Conservation (phyloP, 2,113 vertebrate species). For the Malurus elegans region DNA sequence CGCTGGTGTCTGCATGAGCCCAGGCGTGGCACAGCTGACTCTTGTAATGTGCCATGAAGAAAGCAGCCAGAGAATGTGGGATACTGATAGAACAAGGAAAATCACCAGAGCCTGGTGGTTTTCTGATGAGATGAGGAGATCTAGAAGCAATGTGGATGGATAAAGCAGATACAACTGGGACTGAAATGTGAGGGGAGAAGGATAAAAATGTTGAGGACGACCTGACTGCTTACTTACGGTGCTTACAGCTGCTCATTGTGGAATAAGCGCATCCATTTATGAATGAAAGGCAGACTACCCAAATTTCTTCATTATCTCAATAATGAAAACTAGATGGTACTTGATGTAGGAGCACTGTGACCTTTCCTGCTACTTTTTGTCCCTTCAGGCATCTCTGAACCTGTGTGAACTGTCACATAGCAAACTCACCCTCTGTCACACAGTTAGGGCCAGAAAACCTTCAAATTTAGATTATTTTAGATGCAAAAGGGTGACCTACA, state of each 20-base stretch:
- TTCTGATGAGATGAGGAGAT: neutral
- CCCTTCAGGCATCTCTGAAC: neutral
- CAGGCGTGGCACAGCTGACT: neutral
- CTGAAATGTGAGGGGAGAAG: neutral
- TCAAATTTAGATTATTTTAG: neutral
- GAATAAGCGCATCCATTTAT: neutral
- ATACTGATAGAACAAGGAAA: neutral
- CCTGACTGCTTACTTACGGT: neutral
- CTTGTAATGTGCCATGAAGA: neutral
- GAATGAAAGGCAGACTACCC: neutral
- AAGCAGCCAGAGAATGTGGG: neutral
- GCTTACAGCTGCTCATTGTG: neutral
- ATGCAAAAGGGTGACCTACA: neutral
- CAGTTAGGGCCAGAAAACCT: neutral
- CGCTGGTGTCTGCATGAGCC: neutral
- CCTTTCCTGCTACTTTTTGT: neutral
- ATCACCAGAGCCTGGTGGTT: neutral
- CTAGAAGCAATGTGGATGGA: neutral
- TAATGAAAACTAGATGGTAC: neutral
- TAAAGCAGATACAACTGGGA: neutral
- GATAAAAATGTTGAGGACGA: neutral
- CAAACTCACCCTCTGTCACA: neutral
- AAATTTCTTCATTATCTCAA: neutral
- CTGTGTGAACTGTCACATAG: neutral
- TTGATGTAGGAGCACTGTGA: neutral